Conservation (phyloP, 2,113 vertebrate genomes). For the Salvator merianae region DNA sequence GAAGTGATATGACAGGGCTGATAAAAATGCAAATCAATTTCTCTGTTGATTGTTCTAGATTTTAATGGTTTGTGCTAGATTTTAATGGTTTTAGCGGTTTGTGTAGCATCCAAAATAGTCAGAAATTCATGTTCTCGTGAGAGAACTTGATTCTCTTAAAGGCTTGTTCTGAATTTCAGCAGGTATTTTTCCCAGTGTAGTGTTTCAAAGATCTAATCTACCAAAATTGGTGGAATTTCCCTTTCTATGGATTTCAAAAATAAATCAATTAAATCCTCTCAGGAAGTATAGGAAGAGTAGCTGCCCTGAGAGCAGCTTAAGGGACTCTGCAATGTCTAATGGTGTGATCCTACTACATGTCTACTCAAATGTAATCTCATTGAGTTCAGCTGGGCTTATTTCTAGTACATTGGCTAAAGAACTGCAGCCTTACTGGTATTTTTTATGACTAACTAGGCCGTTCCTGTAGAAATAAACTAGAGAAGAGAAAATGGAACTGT, state of each 20-base stretch:
- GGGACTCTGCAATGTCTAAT: not conserved
- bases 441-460: conserved; percentile 8
- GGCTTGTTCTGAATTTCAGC: not conserved
- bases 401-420: not conserved
- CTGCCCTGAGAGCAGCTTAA: conserved; percentile 1
- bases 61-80: conserved; percentile 18
- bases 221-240: not conserved
- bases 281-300: not conserved
- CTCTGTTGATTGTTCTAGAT: conserved; percentile 9
- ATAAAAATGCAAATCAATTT: not conserved
- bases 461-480: not conserved
- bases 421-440: not conserved
- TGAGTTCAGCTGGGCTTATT: not conserved
- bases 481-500: not conserved
- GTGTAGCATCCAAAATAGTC: not conserved
- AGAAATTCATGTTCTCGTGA: not conserved
- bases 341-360: not conserved
- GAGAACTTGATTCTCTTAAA: not conserved
- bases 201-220: not conserved
- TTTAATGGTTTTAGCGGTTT: conserved; percentile 27
- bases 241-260: not conserved
- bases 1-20: conserved; percentile 5
- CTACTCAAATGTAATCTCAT: not conserved
- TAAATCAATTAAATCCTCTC: not conserved
- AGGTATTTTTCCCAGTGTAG: not conserved